Conservation (phyloP, 1,140 invertebrate species). For the Calliphora vicina region DNA sequence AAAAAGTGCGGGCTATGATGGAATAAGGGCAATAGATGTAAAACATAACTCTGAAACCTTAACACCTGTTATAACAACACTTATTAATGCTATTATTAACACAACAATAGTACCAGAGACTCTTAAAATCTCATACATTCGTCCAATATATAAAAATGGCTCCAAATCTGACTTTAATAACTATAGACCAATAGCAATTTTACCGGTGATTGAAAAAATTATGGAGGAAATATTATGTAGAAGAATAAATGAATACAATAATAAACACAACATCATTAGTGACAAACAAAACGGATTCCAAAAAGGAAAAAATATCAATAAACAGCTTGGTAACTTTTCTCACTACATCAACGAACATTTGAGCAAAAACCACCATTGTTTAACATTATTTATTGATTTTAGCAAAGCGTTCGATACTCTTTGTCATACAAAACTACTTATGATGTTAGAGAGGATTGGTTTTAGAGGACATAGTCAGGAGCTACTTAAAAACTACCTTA, state of each 20-base stretch:
- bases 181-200: background rate
- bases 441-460: background rate
- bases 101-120: too few species aligned
- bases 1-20: background rate
- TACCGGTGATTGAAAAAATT: too few species aligned
- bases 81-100: background rate
- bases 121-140: background rate
- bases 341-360: background rate
- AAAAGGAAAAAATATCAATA: background rate
- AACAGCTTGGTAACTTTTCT: background rate
- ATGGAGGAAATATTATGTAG: too few species aligned
- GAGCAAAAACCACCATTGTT: background rate
- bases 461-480: background rate
- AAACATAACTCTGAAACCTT: background rate
- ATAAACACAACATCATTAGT: constrained; percentile 16
- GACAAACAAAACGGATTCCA: background rate
- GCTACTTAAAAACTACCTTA: background rate
- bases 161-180: background rate
- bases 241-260: background rate
- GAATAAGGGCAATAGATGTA: background rate
- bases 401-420: constrained; percentile 7
- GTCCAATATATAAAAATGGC: constrained; percentile 7
- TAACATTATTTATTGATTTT: background rate
- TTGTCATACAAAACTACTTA: background rate
- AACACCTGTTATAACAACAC: background rate